Evolutionary conservation across 2,888 invertebrate species (phyloP).

Genomic region (Chydorus sphaericus): DNA sequence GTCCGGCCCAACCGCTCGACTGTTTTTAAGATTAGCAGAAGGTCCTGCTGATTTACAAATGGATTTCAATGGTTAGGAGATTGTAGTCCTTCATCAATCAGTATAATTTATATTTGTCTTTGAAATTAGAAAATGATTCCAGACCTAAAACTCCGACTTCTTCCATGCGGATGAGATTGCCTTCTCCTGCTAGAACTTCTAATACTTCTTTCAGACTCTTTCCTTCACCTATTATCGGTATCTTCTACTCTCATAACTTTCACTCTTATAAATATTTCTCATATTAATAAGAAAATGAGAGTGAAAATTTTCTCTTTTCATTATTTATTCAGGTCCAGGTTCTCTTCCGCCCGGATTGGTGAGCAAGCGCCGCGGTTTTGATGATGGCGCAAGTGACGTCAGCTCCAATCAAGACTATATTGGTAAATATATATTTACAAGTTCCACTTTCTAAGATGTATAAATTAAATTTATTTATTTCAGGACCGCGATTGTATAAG

Average conservation of each 20-base stretch:
- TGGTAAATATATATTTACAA: not conserved
- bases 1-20: not conserved
- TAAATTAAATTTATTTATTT: conserved; percentile 17
- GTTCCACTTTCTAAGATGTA: not conserved
- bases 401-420: conserved; percentile 33
- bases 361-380: conserved; percentile 52
- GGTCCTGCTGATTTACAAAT: conserved; percentile 50
- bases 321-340: conserved; percentile 48
- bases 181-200: not conserved
- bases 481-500: conserved; percentile 90
- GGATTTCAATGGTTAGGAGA: conserved; percentile 91
- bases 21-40: no score
- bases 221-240: not conserved
- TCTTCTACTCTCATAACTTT: no score
- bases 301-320: no score
- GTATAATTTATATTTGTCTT: no score
- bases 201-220: not conserved
- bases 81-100: no score
- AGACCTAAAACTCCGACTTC: no score
- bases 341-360: conserved; percentile 60
- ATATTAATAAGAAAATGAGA: no score
- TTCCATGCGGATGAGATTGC: not conserved
- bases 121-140: no score
- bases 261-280: no score
- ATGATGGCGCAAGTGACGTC: conserved; percentile 68